Base-by-base conservation (phyloP, 2,888 invertebrate genomes). In the Epinotia bilunana region DNA sequence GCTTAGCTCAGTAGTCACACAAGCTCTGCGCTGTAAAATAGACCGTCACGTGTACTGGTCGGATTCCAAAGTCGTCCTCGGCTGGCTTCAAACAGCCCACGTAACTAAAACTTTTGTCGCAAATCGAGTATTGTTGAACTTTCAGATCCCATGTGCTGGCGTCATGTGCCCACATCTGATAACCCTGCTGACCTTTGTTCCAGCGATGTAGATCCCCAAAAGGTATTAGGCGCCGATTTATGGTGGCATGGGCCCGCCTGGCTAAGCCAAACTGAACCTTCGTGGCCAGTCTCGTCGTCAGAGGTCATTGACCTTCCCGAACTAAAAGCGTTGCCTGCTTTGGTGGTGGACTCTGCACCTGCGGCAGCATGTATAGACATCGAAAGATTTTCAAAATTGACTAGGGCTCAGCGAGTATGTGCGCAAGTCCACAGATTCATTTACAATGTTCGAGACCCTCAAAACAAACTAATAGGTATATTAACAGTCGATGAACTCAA, bases 101-200 rank as follows among this genome's bases (percentile, higher is more conserved):
- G 18, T 7, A 9, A 18, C 57, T 20, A 57, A 57, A 20, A 57
- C 57, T 9, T 69, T 33, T 0, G 73, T 74, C 43, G 76, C 77
- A 11, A 65, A 71, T 9, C 63, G 74, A 5, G 79, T 79, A 63
- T 61, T 4, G 3, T n/a, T 2, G 53, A 58, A 12, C 43, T 62
- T 0, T 23, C 55, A 3, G 57, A 58, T 13, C n/a, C 61, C 20
- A 33, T 13, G 0, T 18, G n/a, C n/a, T 74, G 76, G 77, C 55
- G 74, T 20, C 74, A 78, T 57, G 76, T 78, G 12, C 77, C 78
- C 6, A 74, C 76, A 0, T 20, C 18, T 3, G 13, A 67, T n/a
- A 80, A 80, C 61, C 78, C 79, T 12, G 79, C 79, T 11, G 80
- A 80, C 67, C 16, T 79, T 16, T 76, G 74, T 16, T 79, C 78